Evolutionary conservation across 2,797 vertebrate genomes (phyloP), one percentile per base, ranked within the genome.

Genomic region (Malacoctenus gilli): DNA sequence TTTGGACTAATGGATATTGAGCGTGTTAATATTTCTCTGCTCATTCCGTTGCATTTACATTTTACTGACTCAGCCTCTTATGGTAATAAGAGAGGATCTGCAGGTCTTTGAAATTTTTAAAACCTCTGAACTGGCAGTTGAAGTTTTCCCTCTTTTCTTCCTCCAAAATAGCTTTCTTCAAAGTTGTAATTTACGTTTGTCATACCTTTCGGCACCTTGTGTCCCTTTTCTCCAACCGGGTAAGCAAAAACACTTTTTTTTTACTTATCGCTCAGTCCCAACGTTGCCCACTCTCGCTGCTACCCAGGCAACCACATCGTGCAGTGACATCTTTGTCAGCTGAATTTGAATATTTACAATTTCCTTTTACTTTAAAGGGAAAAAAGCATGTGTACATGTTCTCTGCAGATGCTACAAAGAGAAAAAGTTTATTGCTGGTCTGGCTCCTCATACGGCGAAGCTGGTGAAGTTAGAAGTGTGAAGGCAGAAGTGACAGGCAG

Each of bases 1-100:
- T 69, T 76, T 43, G 19, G 42, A 46, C 58, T 72, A 65, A 77
- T 71, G 65, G 52, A 37, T 84, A 68, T 72, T 67, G 58, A 72
- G 69, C 37, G 4, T 16, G 43, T 67, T 72, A 51, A 76, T 74
- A 69, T 81, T 72, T 48, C 52, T 58, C 39, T 38, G 44, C 57
- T 47, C 41, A 12, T 75, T 70, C 38, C 42, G 38, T 35, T 38
- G 32, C 10, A 11, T 48, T 61, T 37, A 49, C 42, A 73, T 70
- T 72, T 50, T 70, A 49, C 61, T 0, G 2, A 30, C 15, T 82
- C 59, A 77, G 75, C 65, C 19, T 60, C 77, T 64, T 18, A 16
- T 51, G 20, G 22, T 39, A 62, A 59, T 47, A 5, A 62, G 20
- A 13, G 41, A 35, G 35, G 69, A 70, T 55, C 37, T 0, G 1